Base-by-base conservation (phyloP, 2,888 invertebrate species). In the Micropterix aruncella region DNA sequence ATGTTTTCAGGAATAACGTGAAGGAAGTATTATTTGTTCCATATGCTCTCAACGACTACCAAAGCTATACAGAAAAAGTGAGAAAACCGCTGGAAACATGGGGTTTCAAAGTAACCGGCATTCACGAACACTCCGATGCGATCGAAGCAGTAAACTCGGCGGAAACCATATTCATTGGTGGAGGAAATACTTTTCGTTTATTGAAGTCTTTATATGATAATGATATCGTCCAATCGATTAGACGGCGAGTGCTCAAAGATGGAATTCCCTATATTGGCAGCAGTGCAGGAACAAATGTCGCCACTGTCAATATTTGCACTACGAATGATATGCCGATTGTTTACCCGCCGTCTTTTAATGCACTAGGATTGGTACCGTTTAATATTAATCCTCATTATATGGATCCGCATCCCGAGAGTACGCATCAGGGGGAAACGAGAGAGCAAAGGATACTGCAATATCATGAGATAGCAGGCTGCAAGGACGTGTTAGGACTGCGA, bases 301-400 rank as follows among this genome's bases (percentile, higher is more conserved):
- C 87, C 7, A 87, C 89, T 2, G 66, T 68, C 51, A 83, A 79
- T 51, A 89, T 90, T 53, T 74, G 80, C 54, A 89, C 88, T 3
- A 89, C 89, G 40, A 90, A 90, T 67, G 89, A 90, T 58, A 89
- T 90, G 89, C 90, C 89, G 2, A 84, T 90, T 46, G 75, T 75
- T n/a, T 79, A 75, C 59, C 87, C 87, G 37, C 83, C 84, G 18
- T 71, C 71, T 42, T 83, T 88, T 62, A 67, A 78, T 49, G 87
- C 81, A 1, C 66, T 89, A 40, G 70, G 72, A 36, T 66, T 89
- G 44, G 77, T 89, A 12, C 83, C 85, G 3, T 87, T 88, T 59
- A 88, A 89, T 59, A 87, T 89, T 47, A 90, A 90, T 60, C 86
- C 89, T 7, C 90, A 90, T 61, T 90, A 85, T 57, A 61, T 82